Percentiles rank a stretch among this genome's conserved stretches.
Evolutionary conservation across 2,797 vertebrate species (phyloP).

Genomic region (Melanotaenia parkinsoni): DNA sequence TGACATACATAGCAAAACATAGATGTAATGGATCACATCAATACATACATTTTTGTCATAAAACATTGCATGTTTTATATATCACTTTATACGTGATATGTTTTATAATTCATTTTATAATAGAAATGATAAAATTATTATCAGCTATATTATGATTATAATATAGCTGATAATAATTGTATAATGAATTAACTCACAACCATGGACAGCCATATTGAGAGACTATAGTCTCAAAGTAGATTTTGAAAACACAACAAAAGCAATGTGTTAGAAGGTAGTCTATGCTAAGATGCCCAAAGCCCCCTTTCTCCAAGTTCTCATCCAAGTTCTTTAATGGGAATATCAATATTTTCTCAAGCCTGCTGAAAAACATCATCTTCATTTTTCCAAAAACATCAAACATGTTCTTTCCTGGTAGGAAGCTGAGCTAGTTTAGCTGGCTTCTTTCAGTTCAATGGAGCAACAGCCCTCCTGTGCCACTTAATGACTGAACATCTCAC

Average conservation of each 20-base stretch:
- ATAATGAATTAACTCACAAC: neutral
- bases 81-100: no score
- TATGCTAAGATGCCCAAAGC: neutral
- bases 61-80: neutral
- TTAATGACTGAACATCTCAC: neutral
- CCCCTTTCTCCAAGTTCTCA: neutral
- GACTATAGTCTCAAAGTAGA: neutral
- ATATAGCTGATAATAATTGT: slow-evolving; percentile 10
- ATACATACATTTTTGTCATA: neutral
- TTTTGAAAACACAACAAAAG: neutral
- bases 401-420: neutral
- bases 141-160: no score
- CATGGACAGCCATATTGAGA: neutral
- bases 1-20: no score
- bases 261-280: neutral
- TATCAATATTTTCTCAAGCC: neutral
- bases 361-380: neutral
- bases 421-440: neutral
- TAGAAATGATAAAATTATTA: no score
- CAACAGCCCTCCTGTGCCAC: neutral
- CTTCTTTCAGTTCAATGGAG: neutral
- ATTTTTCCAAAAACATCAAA: neutral
- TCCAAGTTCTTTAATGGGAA: neutral
- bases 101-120: no score
- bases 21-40: no score